Conservation (phyloP, 2,888 invertebrate species). For the Amiota communis region DNA sequence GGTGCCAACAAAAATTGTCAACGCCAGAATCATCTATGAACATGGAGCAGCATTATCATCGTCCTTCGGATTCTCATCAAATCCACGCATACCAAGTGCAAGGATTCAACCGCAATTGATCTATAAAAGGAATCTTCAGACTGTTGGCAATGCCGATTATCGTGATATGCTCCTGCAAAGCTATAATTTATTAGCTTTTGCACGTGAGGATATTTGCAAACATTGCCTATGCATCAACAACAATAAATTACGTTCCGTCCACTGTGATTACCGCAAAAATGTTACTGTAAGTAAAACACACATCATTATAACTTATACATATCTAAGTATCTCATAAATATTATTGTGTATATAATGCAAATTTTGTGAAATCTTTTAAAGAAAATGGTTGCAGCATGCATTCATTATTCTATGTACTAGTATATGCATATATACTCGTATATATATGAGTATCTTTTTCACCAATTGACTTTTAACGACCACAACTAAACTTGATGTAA, state of each 20-base stretch:
- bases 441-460: too few relatives aligned
- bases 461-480: too few relatives aligned
- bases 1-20: neutral
- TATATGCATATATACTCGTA: too few relatives aligned
- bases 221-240: conserved; percentile 45
- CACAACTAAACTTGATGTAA: too few relatives aligned
- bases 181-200: conserved; percentile 43
- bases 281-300: conserved; percentile 40
- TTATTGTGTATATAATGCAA: too few relatives aligned
- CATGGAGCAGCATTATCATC: neutral
- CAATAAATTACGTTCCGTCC: conserved; percentile 47
- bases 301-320: too few relatives aligned
- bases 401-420: too few relatives aligned
- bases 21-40: too few relatives aligned
- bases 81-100: neutral
- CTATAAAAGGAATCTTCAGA: conserved; percentile 33
- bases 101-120: conserved; percentile 46
- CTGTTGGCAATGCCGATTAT: neutral
- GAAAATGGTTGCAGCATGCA: too few relatives aligned
- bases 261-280: conserved; percentile 49
- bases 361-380: too few relatives aligned
- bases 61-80: too few relatives aligned
- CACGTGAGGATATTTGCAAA: conserved; percentile 48
- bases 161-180: conserved; percentile 23
- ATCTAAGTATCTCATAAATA: too few relatives aligned